Percentiles rank a stretch among this genome's conserved stretches.
phyloP scores from a whole-genome alignment of 2,113 vertebrate species.

The Forbesichthys agassizii region DNA sequence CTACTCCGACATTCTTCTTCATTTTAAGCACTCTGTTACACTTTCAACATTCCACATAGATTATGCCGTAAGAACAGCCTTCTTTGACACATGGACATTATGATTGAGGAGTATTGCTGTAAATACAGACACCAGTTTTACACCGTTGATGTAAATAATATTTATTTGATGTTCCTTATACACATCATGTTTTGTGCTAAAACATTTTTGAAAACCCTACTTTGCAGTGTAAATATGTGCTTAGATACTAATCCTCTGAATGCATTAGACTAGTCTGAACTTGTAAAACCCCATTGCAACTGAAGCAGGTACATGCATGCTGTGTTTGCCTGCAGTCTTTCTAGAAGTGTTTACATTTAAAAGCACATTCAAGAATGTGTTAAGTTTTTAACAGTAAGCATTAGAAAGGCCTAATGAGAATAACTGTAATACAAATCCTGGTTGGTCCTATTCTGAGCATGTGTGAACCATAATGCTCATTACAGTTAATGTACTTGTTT shows the following conservation, averaged over 20 bases:
- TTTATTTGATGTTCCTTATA: conserved; percentile 34
- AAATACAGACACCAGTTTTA: conserved; percentile 48
- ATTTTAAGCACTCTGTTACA: conserved; percentile 22
- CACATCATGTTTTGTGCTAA: conserved; percentile 38
- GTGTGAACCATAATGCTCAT: conserved; percentile 45
- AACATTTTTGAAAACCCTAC: conserved; percentile 61
- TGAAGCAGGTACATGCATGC: conserved; percentile 25
- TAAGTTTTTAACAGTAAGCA: conserved; percentile 37
- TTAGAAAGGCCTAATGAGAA: conserved; percentile 53
- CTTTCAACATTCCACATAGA: conserved; percentile 12
- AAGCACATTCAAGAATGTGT: conserved; percentile 50
- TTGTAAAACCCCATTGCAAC: conserved; percentile 12
- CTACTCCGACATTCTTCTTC: conserved; percentile 42
- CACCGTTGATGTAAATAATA: conserved; percentile 20
- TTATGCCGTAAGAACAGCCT: neutral
- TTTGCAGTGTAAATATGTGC: conserved; percentile 52
- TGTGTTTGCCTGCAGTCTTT: conserved; percentile 32
- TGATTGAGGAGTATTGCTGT: conserved; percentile 55
- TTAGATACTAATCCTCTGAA: conserved; percentile 22
- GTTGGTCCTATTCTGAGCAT: conserved; percentile 20
- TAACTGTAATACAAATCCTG: conserved; percentile 36
- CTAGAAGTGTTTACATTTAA: conserved; percentile 49
- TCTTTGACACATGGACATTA: conserved; percentile 46
- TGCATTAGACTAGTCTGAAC: conserved; percentile 26
- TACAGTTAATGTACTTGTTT: conserved; percentile 33